Percentiles rank a stretch among this genome's conserved stretches.
Evolutionary conservation across 1,140 invertebrate genomes (phyloP).

Genomic region (Armadillidium nasatum): DNA sequence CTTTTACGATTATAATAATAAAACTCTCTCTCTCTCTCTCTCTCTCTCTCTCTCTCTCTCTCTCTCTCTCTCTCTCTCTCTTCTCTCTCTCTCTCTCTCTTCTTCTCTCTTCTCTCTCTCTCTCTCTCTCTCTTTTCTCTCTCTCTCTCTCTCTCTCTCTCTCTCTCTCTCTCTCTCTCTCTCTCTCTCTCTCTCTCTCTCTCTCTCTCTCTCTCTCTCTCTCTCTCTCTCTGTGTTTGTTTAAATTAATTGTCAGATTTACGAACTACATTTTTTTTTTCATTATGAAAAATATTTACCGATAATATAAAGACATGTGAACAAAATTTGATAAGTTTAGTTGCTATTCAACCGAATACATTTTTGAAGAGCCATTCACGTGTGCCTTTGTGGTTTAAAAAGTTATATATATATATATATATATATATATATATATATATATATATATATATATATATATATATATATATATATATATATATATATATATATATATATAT

Average conservation of each 20-base stretch:
- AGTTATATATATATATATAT: background rate
- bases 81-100: too few relatives aligned
- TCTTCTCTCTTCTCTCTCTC: background rate
- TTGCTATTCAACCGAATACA: too few relatives aligned
- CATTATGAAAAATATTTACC: too few relatives aligned
- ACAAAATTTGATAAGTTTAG: too few relatives aligned
- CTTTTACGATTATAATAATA: too few relatives aligned
- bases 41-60: too few relatives aligned
- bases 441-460: conserved; percentile 17
- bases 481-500: conserved; percentile 5
- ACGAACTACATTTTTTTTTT: too few relatives aligned
- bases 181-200: conserved; percentile 16
- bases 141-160: conserved; percentile 18
- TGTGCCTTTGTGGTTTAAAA: too few relatives aligned
- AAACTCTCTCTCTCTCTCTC: too few relatives aligned
- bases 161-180: conserved; percentile 18
- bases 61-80: background rate
- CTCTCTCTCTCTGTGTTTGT: background rate
- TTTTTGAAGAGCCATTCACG: too few relatives aligned
- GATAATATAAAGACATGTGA: too few relatives aligned
- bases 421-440: conserved; percentile 12
- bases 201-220: background rate
- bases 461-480: conserved; percentile 19
- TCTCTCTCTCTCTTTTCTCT: background rate
- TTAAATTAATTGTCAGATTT: background rate